phyloP scores from a whole-genome alignment of 2,797 vertebrate species.

The Pelobates cultripes region DNA sequence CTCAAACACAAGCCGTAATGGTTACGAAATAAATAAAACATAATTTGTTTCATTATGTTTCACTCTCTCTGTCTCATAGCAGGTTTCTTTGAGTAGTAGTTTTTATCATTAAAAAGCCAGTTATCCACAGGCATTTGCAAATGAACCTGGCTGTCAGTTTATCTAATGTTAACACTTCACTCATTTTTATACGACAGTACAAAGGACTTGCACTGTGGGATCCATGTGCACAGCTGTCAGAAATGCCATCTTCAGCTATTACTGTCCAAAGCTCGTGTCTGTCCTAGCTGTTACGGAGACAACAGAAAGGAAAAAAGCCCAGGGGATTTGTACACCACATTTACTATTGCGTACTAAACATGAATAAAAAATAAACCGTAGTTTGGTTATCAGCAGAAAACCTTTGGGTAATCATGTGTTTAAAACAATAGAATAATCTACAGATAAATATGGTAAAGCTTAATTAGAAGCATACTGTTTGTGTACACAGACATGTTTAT shows the following conservation, averaged over 20 bases:
- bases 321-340: slow-evolving; percentile 42
- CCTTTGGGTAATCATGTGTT: not conserved
- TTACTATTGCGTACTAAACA: slow-evolving; percentile 44
- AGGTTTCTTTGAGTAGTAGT: slow-evolving; percentile 59
- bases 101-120: slow-evolving; percentile 63
- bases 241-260: slow-evolving; percentile 53
- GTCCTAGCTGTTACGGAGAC: slow-evolving; percentile 6
- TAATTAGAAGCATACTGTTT: no score
- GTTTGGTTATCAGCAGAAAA: slow-evolving; percentile 6
- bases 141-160: slow-evolving; percentile 63
- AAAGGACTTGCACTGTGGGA: slow-evolving; percentile 47
- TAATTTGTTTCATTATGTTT: slow-evolving; percentile 3
- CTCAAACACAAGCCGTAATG: slow-evolving; percentile 55
- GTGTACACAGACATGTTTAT: no score
- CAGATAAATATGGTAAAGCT: no score
- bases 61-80: slow-evolving; percentile 53
- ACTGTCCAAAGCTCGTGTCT: slow-evolving; percentile 38
- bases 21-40: slow-evolving; percentile 11
- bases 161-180: slow-evolving; percentile 60
- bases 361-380: slow-evolving; percentile 31
- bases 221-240: slow-evolving; percentile 62
- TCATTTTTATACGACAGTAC: slow-evolving; percentile 58
- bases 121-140: slow-evolving; percentile 62
- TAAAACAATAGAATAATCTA: not conserved
- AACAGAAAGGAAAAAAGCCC: slow-evolving; percentile 25